Evolutionary conservation across 2,888 invertebrate species (phyloP).

Genomic region (Belgica antarctica): DNA sequence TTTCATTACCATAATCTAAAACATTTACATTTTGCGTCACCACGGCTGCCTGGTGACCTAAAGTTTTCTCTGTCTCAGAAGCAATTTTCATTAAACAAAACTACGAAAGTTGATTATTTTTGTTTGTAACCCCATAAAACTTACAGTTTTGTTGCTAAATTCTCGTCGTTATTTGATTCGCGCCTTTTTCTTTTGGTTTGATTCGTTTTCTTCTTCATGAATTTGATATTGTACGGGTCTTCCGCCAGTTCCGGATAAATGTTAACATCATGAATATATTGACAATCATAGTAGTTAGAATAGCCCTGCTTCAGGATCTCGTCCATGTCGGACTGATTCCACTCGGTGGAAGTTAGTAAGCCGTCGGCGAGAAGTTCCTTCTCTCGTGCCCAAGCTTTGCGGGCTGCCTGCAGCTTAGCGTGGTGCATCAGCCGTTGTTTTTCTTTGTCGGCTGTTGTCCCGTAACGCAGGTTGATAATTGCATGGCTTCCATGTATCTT

Average conservation of each 20-base stretch:
- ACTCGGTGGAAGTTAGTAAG: slow-evolving; percentile 74
- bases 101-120: too few relatives aligned
- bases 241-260: slow-evolving; percentile 91
- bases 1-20: too few relatives aligned
- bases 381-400: slow-evolving; percentile 92
- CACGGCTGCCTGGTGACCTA: too few relatives aligned
- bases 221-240: slow-evolving; percentile 91
- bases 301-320: slow-evolving; percentile 83
- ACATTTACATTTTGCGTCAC: too few relatives aligned
- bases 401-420: slow-evolving; percentile 80
- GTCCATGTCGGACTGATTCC: slow-evolving; percentile 84
- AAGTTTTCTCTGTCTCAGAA: too few relatives aligned
- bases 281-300: slow-evolving; percentile 82
- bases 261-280: slow-evolving; percentile 87
- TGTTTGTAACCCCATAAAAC: neutral
- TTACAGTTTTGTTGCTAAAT: neutral
- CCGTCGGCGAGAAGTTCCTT: slow-evolving; percentile 78
- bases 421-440: slow-evolving; percentile 85
- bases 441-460: slow-evolving; percentile 87
- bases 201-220: slow-evolving; percentile 76
- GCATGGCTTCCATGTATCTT: slow-evolving; percentile 88
- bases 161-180: slow-evolving; percentile 41
- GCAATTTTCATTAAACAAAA: too few relatives aligned
- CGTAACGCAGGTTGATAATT: slow-evolving; percentile 90
- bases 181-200: slow-evolving; percentile 61